Evolutionary conservation across 2,797 vertebrate species (phyloP), one percentile per base, ranked within the genome.

Genomic region (Urocyon cinereoargenteus): DNA sequence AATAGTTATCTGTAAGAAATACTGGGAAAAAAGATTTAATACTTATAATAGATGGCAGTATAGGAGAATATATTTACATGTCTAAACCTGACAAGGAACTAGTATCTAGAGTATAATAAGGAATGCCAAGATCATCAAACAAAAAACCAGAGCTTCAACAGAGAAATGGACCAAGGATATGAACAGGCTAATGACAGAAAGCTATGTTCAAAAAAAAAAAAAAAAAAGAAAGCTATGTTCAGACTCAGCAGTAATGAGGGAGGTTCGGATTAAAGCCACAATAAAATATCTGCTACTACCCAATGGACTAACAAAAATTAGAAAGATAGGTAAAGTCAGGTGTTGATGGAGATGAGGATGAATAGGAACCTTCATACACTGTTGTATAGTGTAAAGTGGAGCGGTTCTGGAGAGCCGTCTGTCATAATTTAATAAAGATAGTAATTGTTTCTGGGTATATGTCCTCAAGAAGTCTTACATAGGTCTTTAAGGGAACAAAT

Each of bases 61-160:
- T 28, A 62, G 28, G 79, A 72, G 10, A 91, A 82, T 68, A 62
- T 72, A 90, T 94, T 81, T 95, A 16, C 18, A 81, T 34, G n/a
- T 94, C 59, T 88, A 78, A 86, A 55, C 55, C 79, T 92, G 66
- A 61, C 83, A 97, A 96, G 31, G 62, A 84, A 22, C 26, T 95
- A 72, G 26, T 94, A 90, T 87, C 57, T 94, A 24, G 24, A 68
- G 7, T 70, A 90, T 2, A 49, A 55, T 1, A 88, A 90, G 16
- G 61, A 91, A 75, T 90, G 12, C 45, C 14, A 78, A 66, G 9
- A 18, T 53, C 40, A 79, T 77, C 40, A 85, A 70, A 72, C 34
- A 82, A 90, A 85, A 86, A 85, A 7, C 5, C 66, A 97, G 16
- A 64, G 21, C 34, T 19, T 13, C 34, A 51, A 9, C 73, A 94